Evolutionary conservation across 1,140 invertebrate species (phyloP).

Genomic region (Apis florea): DNA sequence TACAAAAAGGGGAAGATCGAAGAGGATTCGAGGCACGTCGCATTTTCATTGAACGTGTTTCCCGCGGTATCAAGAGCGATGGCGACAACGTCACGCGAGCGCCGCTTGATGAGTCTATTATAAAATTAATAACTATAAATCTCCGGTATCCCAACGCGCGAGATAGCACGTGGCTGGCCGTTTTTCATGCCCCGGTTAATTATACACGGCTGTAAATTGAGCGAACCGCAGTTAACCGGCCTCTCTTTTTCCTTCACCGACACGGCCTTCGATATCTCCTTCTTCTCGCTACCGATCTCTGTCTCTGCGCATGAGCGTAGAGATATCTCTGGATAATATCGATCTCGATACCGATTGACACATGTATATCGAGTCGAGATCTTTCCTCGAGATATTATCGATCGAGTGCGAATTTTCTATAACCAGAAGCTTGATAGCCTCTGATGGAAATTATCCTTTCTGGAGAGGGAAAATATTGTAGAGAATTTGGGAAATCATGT

Average conservation of each 20-base stretch:
- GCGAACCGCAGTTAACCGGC: conserved; percentile 67
- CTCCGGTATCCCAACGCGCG: conserved; percentile 59
- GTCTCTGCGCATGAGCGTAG: neutral
- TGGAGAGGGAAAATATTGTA: neutral
- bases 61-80: neutral
- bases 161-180: conserved; percentile 73
- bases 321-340: conserved; percentile 12
- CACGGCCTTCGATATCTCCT: conserved; percentile 15
- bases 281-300: conserved; percentile 4
- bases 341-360: neutral
- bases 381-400: neutral
- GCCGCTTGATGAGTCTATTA: conserved; percentile 76
- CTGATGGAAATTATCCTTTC: neutral
- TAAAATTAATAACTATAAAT: conserved; percentile 80
- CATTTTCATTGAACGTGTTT: conserved; percentile 5
- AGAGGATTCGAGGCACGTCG: neutral
- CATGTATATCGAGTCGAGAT: neutral
- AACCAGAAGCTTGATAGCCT: neutral
- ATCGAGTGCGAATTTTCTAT: neutral
- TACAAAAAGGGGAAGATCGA: neutral
- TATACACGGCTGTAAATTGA: conserved; percentile 75
- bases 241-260: conserved; percentile 24
- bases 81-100: conserved; percentile 31
- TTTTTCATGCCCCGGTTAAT: conserved; percentile 78
- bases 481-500: no score